Evolutionary conservation across 2,113 vertebrate species (phyloP).

Genomic region (Dromas ardeola): DNA sequence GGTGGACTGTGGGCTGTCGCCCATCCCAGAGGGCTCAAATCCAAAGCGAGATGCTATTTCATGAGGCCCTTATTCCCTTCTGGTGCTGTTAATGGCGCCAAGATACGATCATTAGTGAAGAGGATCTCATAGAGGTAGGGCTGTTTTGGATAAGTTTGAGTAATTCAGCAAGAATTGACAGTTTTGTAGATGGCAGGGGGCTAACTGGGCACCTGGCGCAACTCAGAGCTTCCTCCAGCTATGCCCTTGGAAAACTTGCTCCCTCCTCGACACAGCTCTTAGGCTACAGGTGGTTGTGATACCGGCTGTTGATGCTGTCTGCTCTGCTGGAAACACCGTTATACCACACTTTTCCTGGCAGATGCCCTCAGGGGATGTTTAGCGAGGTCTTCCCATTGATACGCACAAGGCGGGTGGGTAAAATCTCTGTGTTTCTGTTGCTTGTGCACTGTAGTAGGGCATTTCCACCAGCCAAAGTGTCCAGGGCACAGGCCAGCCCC

Average conservation of each 20-base stretch:
- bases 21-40: background rate
- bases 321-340: background rate
- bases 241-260: background rate
- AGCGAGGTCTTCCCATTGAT: background rate
- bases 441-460: background rate
- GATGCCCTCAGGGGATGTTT: background rate
- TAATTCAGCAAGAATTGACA: background rate
- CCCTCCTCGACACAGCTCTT: background rate
- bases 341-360: background rate
- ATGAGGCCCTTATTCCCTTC: background rate
- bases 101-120: accelerated
- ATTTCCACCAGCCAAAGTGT: background rate
- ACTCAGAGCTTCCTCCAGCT: background rate
- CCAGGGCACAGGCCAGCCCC: background rate
- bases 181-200: background rate
- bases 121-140: accelerated
- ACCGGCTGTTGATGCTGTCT: background rate
- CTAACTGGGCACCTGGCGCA: background rate
- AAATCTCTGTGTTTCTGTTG: background rate
- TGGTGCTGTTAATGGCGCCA: background rate
- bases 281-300: accelerated
- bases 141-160: background rate
- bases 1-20: background rate
- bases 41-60: background rate
- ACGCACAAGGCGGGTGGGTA: background rate